phyloP scores from a whole-genome alignment of 2,888 invertebrate species.

The Lydus trimaculatus region DNA sequence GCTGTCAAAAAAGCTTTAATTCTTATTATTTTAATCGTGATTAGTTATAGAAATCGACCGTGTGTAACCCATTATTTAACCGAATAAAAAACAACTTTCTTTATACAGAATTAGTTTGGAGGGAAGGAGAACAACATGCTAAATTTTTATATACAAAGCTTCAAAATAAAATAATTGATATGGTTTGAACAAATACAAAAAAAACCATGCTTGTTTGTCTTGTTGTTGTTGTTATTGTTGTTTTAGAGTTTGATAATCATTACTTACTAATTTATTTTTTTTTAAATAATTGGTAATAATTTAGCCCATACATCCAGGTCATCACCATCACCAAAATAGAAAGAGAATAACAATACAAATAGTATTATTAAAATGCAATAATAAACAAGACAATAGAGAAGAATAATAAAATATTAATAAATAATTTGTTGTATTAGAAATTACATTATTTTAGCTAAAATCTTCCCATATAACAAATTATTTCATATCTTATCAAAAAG shows the following conservation, averaged over 20 bases:
- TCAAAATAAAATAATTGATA: neutral
- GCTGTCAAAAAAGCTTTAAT: neutral
- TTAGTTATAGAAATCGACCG: neutral
- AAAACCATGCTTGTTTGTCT: neutral
- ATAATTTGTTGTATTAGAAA: neutral
- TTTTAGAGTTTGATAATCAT: conserved; percentile 14
- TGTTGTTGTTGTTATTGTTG: neutral
- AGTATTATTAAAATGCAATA: conserved; percentile 35
- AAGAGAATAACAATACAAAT: conserved; percentile 39
- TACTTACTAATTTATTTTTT: conserved; percentile 39
- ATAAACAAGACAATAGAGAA: conserved; percentile 8
- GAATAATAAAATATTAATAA: neutral
- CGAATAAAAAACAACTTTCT: neutral
- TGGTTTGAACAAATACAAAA: neutral
- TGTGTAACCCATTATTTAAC: neutral
- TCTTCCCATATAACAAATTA: neutral
- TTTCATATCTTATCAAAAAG: neutral
- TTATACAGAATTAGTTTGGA: neutral
- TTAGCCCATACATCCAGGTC: conserved; percentile 42
- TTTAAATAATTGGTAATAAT: conserved; percentile 28
- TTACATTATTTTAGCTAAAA: neutral
- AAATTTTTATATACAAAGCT: neutral
- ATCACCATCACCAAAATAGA: conserved; percentile 39
- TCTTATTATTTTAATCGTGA: neutral
- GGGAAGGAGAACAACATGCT: neutral